Evolutionary conservation across 2,888 invertebrate species (phyloP), one percentile per base, ranked within the genome.

Genomic region (Pegoplata infirma): DNA sequence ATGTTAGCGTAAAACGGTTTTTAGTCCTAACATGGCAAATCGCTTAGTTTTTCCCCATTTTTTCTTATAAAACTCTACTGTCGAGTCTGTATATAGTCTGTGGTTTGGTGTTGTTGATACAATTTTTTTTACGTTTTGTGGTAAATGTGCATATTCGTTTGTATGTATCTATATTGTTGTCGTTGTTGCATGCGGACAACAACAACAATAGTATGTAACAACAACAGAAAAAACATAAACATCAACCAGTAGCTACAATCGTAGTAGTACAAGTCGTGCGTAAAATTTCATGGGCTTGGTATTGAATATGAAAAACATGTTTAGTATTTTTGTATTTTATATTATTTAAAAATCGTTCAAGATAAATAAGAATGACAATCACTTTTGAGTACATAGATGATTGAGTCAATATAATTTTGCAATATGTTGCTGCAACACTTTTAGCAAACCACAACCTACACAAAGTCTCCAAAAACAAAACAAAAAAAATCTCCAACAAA

Each of bases 271-370:
- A 86, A 85, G 86, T 86, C 85, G 85, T 84, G 83, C 85, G 86
- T 85, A 85, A 85, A 84, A 85, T 85, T 85, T 85, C 85, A 86
- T 83, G 86, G 85, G 85, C 85, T 85, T 85, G 85, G 84, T 86
- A 85, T 85, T 85, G 85, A 85, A 86, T 85, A 85, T 83, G 84
- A 84, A 85, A n/a, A 84, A 85, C 61, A 61, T 61, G 61, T 61
- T 61, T 47, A 16, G 1, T 44, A 12, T 46, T 46, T 10, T 49
- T 61, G 74, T 81, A 85, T 84, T 84, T 85, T 76, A 64, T 75
- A 71, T 83, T 81, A 79, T 77, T 80, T 58, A n/a, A 58, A n/a
- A 58, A 58, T 58, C 44, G n/a, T 58, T 44, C 44, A 44, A 44
- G 21, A 58, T 58, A 44, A 58, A 58, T 44, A 40, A 16, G 23